A percentile compares a stretch with the other conserved stretches of the same genome.
These are phyloP conservation scores for Pterocles gutturalis DNA, from an alignment of 2,113 vertebrate genomes.

Conservation along the genomic window DNA sequence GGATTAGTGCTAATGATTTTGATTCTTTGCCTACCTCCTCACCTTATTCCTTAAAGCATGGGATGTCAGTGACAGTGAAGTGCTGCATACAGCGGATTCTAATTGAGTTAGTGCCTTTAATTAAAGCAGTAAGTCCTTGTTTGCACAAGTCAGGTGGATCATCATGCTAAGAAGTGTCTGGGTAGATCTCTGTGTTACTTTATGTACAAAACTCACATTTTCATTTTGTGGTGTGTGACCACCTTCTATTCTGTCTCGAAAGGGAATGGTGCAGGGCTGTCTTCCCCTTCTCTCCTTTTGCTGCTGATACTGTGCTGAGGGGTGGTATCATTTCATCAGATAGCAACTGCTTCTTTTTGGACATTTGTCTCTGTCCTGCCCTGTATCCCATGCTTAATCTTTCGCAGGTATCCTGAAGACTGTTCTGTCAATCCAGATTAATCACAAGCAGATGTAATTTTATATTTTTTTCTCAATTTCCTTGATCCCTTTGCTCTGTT, in stretches of 20 bases:
- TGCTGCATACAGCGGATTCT: background rate
- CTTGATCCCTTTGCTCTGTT: background rate
- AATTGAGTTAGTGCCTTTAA: background rate
- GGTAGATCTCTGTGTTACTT: background rate
- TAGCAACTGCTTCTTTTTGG: background rate
- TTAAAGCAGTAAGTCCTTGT: background rate
- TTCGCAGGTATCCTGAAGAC: background rate
- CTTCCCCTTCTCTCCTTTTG: background rate
- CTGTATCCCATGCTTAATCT: background rate
- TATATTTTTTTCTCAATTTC: background rate
- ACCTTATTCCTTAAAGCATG: background rate
- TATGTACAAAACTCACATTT: background rate
- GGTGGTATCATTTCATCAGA: background rate
- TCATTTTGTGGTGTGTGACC: background rate
- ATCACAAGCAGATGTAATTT: background rate
- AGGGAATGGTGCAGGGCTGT: background rate
- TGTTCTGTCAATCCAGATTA: background rate
- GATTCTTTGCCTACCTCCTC: background rate
- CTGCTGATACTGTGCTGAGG: fast-evolving
- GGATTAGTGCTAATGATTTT: background rate
- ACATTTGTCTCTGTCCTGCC: background rate
- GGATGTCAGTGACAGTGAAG: background rate
- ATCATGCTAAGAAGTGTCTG: background rate
- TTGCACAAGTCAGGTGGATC: background rate
- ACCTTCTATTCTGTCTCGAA: background rate